Evolutionary conservation across 2,888 invertebrate species (phyloP).

Genomic region (Platerodrilus igneus): DNA sequence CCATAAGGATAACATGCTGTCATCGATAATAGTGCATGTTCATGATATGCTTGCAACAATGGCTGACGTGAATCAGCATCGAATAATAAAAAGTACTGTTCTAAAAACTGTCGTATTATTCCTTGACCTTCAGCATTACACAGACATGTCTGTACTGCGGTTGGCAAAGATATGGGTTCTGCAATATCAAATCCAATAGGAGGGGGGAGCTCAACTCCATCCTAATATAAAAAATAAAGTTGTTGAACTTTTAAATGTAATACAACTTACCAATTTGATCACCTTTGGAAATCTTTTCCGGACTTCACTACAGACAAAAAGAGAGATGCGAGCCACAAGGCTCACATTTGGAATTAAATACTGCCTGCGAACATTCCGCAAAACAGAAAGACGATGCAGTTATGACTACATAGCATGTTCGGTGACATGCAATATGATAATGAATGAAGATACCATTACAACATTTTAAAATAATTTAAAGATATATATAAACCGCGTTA

Average conservation of each 20-base stretch:
- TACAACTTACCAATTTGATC: slow-evolving; percentile 72
- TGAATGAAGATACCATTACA: too few relatives aligned
- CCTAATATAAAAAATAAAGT: slow-evolving; percentile 55
- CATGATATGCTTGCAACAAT: slow-evolving; percentile 83
- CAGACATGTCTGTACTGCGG: slow-evolving; percentile 66
- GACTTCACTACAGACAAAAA: slow-evolving; percentile 75
- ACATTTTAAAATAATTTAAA: too few relatives aligned
- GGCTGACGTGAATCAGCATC: slow-evolving; percentile 75
- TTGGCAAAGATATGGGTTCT: slow-evolving; percentile 60
- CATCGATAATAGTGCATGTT: slow-evolving; percentile 73
- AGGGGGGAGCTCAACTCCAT: slow-evolving; percentile 78
- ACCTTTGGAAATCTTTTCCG: slow-evolving; percentile 86
- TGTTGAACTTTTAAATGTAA: slow-evolving; percentile 1
- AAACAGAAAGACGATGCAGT: slow-evolving; percentile 15
- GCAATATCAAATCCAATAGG: slow-evolving; percentile 82
- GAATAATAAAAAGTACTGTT: slow-evolving; percentile 77
- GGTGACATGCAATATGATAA: too few relatives aligned
- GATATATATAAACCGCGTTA: too few relatives aligned
- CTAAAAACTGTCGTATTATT: slow-evolving; percentile 74
- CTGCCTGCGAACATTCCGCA: slow-evolving; percentile 27
- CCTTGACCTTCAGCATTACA: slow-evolving; percentile 61
- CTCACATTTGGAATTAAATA: slow-evolving; percentile 18
- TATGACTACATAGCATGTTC: too few relatives aligned
- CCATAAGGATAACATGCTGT: slow-evolving; percentile 55
- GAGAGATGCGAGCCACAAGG: slow-evolving; percentile 38